Evolutionary conservation across 2,797 vertebrate species (phyloP), one percentile per base, ranked within the genome.

Genomic region (Bovichtus variegatus): DNA sequence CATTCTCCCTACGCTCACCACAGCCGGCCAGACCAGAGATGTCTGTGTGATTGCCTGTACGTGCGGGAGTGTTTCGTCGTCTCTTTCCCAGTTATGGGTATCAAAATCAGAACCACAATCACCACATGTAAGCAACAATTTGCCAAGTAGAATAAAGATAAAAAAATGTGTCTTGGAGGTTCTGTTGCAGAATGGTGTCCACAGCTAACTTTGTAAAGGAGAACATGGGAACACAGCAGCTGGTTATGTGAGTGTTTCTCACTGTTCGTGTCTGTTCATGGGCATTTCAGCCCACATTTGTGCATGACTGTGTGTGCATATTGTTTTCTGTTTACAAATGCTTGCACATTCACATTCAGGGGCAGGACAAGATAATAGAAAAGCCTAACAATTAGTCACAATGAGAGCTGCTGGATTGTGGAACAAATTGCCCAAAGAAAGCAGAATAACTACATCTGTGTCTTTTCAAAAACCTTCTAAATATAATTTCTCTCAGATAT

Each of bases 1-100:
- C 86, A 68, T 81, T 79, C 88, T 78, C 80, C 81, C 88, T 73
- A 85, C 85, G 72, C 86, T 88, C 82, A 80, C 79, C 71, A 61
- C 66, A 53, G 80, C 78, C 76, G 51, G 77, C 86, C 75, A 65
- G 79, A 73, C 73, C 74, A 18, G 77, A 78, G 83, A 73, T 57
- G 84, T 66, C 59, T 34, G 53, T 59, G 75, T 71, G 86, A 80
- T 53, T 78, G 85, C 51, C 61, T 62, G 53, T 59, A 67, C 23
- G 58, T 72, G 68, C 27, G 8, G 51, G 21, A 55, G 55, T 54
- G 66, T 75, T 60, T 64, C 19, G 9, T 49, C 46, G 72, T 78
- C 51, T 82, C 58, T 58, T 15, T 69, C 43, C 59, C 74, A 55
- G 76, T 58, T 76, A 58, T 34, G 41, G 29, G 13, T 41, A 69